Conservation (phyloP, 2,113 vertebrate genomes). For the Eretmochelys imbricata region DNA sequence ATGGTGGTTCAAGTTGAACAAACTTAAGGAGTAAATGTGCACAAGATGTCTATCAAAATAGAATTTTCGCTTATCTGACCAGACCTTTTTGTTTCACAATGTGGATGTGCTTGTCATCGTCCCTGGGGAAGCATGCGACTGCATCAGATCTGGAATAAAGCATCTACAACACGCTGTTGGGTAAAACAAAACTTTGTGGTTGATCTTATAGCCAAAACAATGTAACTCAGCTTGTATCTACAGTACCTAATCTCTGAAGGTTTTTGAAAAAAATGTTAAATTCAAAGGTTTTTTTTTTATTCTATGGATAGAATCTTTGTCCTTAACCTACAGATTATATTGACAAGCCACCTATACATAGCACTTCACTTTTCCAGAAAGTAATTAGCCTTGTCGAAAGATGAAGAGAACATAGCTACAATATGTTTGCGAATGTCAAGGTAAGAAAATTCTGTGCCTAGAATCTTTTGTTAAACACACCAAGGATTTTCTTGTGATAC, state of each 20-base stretch:
- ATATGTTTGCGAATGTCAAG: conserved; percentile 31
- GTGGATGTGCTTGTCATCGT: not conserved
- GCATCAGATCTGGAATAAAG: not conserved
- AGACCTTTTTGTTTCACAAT: not conserved
- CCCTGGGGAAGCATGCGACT: not conserved
- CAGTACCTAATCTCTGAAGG: not conserved
- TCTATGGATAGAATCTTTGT: not conserved
- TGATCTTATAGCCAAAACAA: not conserved
- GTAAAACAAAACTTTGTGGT: not conserved
- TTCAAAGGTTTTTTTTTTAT: conserved; percentile 7
- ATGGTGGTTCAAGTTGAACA: not conserved
- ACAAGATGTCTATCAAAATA: not conserved
- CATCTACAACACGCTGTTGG: not conserved
- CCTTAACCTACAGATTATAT: not conserved
- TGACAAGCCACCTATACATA: not conserved
- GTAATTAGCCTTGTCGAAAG: conserved; percentile 5
- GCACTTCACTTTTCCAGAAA: conserved; percentile 23
- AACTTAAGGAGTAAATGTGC: not conserved
- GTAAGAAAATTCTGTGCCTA: conserved; percentile 56
- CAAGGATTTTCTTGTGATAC: conserved; percentile 7
- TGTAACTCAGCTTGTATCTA: not conserved
- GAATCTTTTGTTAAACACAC: conserved; percentile 28
- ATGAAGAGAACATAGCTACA: not conserved
- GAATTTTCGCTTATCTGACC: not conserved
- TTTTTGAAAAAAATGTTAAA: conserved; percentile 7